Evolutionary conservation across 2,113 vertebrate species (phyloP).

Genomic region (Deroptyus accipitrinus): DNA sequence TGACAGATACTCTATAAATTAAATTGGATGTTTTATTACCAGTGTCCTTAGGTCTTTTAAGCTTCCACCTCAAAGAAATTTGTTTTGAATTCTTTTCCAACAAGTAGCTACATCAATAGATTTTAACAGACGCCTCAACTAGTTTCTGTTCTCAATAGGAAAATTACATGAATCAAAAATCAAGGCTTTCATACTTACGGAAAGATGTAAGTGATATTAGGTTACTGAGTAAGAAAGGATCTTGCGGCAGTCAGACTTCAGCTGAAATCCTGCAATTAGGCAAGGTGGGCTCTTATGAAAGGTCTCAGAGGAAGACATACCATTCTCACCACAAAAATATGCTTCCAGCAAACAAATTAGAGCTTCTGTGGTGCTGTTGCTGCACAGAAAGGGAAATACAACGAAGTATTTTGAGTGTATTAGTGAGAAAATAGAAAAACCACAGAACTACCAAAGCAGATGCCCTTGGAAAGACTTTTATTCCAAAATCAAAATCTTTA

Average conservation of each 20-base stretch:
- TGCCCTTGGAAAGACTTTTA: not conserved
- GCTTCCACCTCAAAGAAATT: not conserved
- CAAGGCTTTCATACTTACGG: not conserved
- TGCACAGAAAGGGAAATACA: not conserved
- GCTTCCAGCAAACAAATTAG: slow-evolving; percentile 28
- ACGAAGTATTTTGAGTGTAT: not conserved
- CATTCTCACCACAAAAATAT: not conserved
- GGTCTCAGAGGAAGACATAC: not conserved
- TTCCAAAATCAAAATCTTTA: not conserved
- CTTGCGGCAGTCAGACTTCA: not conserved
- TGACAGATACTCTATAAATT: not conserved
- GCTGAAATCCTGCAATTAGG: not conserved
- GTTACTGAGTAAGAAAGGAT: not conserved
- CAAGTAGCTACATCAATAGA: not conserved
- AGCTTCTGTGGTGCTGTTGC: not conserved
- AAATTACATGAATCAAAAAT: slow-evolving; percentile 43
- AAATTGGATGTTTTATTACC: not conserved
- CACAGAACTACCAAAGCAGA: not conserved
- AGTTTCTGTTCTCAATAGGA: not conserved
- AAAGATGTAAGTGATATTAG: not conserved
- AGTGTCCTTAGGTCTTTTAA: not conserved
- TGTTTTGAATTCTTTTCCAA: not conserved
- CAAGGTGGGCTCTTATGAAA: not conserved
- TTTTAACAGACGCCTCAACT: slow-evolving; percentile 16
- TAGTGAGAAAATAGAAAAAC: not conserved